Percentiles rank a stretch among this genome's conserved stretches.
Conservation (phyloP, 2,113 vertebrate genomes). For the Labeo catla region DNA sequence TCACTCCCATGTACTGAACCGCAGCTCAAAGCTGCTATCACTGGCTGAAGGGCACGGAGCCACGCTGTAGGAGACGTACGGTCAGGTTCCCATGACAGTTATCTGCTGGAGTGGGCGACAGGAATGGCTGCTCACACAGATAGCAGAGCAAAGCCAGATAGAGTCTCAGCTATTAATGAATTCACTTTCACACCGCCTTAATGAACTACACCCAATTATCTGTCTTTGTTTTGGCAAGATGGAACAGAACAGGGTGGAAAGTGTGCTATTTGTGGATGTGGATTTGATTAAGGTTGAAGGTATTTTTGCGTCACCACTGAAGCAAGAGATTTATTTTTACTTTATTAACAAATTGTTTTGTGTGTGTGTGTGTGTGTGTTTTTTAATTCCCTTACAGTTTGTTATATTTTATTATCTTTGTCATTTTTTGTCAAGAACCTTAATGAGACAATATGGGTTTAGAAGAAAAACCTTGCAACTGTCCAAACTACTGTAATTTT, state of each 20-base stretch:
- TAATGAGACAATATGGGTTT: background rate
- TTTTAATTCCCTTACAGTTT: background rate
- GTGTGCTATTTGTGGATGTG: conserved; percentile 44
- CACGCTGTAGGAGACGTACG: conserved; percentile 6
- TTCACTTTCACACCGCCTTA: conserved; percentile 33
- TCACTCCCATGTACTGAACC: conserved; percentile 4
- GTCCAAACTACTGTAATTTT: conserved; percentile 17
- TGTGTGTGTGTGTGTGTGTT: too few relatives aligned
- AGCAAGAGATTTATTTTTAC: background rate
- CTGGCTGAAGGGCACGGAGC: conserved; percentile 7
- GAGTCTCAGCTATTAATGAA: conserved; percentile 42
- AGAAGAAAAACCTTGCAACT: conserved; percentile 14
- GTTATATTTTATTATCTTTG: background rate
- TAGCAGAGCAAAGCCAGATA: conserved; percentile 54
- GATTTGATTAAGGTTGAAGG: background rate
- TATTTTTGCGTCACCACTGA: background rate
- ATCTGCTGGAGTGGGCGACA: conserved; percentile 60
- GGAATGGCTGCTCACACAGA: conserved; percentile 58
- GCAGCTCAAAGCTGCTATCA: conserved; percentile 44
- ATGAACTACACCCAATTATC: conserved; percentile 36
- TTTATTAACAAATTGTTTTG: background rate
- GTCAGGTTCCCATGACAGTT: conserved; percentile 60
- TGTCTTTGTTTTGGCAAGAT: conserved; percentile 35
- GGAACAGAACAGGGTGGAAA: conserved; percentile 18
- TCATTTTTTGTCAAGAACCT: background rate